Evolutionary conservation across 2,113 vertebrate genomes (phyloP).

Genomic region (Dicrurus megarhynchus): DNA sequence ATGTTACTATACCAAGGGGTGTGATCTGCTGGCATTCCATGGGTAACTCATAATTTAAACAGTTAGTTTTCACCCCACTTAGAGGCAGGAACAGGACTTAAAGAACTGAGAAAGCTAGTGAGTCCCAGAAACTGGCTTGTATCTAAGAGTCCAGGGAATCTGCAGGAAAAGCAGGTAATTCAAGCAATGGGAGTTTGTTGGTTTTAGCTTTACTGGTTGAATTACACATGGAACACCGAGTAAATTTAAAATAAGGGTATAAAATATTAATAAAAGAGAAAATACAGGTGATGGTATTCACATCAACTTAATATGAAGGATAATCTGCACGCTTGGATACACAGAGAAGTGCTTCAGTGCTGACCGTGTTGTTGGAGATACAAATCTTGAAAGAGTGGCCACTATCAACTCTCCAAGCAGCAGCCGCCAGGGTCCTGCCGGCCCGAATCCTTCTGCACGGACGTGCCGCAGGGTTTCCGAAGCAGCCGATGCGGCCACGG

Average conservation of each 20-base stretch:
- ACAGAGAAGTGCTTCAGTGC: background rate
- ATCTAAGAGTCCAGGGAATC: background rate
- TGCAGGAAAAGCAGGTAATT: background rate
- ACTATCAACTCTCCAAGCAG: background rate
- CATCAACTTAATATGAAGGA: background rate
- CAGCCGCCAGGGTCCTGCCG: background rate
- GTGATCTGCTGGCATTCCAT: background rate
- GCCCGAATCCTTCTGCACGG: background rate
- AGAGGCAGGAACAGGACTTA: background rate
- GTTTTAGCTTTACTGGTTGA: background rate
- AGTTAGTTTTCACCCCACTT: background rate
- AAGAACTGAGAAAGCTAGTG: background rate
- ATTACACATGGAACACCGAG: background rate
- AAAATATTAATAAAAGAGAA: background rate
- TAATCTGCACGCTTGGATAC: background rate
- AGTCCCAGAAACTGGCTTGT: background rate
- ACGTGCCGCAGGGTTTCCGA: background rate
- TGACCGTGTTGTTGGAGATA: rapidly evolving
- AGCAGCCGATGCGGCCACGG: rapidly evolving
- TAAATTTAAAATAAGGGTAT: background rate
- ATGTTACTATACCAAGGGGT: background rate
- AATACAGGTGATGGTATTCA: background rate
- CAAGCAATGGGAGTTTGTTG: background rate
- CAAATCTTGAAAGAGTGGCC: background rate
- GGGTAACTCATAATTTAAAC: background rate